Conservation (phyloP, 2,113 vertebrate genomes). For the Lycaon pictus region DNA sequence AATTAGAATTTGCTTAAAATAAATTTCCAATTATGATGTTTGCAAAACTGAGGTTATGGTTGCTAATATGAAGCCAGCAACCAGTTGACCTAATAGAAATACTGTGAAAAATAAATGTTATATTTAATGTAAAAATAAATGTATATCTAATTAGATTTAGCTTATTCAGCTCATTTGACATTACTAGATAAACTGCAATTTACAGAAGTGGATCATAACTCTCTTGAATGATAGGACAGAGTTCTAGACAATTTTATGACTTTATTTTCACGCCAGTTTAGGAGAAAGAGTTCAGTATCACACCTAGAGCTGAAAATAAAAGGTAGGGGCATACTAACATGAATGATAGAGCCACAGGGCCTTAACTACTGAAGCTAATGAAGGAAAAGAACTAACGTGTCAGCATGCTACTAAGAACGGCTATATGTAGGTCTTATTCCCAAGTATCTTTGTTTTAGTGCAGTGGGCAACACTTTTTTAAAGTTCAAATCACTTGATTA, state of each 20-base stretch:
- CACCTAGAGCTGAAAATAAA: neutral
- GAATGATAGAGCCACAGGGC: neutral
- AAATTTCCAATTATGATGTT: neutral
- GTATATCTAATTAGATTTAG: neutral
- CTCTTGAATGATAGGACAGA: neutral
- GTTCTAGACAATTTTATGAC: neutral
- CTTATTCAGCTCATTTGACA: neutral
- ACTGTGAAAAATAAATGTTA: neutral
- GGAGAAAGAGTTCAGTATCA: neutral
- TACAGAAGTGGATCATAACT: neutral
- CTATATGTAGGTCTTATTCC: neutral
- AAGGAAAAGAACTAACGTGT: neutral
- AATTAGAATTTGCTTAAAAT: neutral
- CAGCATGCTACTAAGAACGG: neutral
- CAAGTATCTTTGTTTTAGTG: neutral
- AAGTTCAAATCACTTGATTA: neutral
- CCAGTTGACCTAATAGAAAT: neutral
- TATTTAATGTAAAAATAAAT: neutral
- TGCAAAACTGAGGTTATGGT: conserved; percentile 8
- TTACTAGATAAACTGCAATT: neutral
- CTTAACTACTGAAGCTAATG: neutral
- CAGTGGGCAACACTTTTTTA: neutral
- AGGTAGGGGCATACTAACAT: neutral
- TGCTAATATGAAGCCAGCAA: neutral
- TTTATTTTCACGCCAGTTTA: neutral